Percentiles rank a stretch among this genome's conserved stretches.
Evolutionary conservation across 2,797 vertebrate species (phyloP).

Genomic region (Remorina albescens): DNA sequence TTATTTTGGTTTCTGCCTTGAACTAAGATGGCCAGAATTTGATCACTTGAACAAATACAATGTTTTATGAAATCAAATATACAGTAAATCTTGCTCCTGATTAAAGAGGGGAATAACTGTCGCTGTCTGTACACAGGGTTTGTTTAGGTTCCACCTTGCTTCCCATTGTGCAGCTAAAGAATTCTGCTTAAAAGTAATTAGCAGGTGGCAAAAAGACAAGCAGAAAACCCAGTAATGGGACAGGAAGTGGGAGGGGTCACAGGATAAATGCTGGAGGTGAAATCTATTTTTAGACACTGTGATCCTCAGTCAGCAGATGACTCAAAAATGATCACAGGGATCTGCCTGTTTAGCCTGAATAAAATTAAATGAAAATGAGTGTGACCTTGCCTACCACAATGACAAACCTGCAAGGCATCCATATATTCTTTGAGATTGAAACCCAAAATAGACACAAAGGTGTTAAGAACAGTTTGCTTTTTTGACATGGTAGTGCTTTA

Average conservation of each 20-base stretch:
- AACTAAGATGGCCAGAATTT: not conserved
- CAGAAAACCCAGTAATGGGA: constrained; percentile 21
- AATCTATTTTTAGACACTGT: constrained; percentile 74
- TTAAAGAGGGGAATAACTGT: not conserved
- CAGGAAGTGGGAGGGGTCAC: constrained; percentile 62
- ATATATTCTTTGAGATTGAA: constrained; percentile 6
- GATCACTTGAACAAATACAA: not conserved
- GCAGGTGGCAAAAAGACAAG: constrained; percentile 42
- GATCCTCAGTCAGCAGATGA: constrained; percentile 74
- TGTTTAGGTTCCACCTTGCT: constrained; percentile 15
- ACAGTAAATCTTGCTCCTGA: constrained; percentile 11
- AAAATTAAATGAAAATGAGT: constrained; percentile 51
- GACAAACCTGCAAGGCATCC: constrained; percentile 37
- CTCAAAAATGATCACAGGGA: constrained; percentile 66
- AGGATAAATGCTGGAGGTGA: constrained; percentile 68
- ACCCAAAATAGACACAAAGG: constrained; percentile 22
- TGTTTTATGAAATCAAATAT: not conserved
- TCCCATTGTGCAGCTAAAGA: constrained; percentile 44
- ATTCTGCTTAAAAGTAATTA: constrained; percentile 50
- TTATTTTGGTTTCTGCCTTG: not conserved
- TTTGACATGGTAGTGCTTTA: not conserved
- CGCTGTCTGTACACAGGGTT: constrained; percentile 7
- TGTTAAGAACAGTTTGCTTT: constrained; percentile 18
- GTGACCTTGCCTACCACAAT: constrained; percentile 59
- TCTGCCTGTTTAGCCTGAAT: constrained; percentile 51